Evolutionary conservation across 2,113 vertebrate species (phyloP).

Genomic region (Osmerus eperlanus): DNA sequence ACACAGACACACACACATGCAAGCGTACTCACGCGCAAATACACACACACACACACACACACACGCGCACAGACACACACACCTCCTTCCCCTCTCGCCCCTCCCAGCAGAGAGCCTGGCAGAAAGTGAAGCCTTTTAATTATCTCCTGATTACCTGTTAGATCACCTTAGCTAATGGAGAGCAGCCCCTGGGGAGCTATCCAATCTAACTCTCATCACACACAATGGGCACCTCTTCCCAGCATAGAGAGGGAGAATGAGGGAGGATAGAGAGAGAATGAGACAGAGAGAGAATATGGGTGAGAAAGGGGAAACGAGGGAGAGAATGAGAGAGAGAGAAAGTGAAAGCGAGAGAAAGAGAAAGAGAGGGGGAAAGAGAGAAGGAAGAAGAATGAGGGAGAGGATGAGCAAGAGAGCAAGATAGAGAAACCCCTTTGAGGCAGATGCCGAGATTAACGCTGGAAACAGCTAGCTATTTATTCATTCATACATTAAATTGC

Average conservation of each 20-base stretch:
- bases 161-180: conserved; percentile 82
- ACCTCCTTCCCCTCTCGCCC: conserved; percentile 50
- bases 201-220: conserved; percentile 80
- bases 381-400: conserved; percentile 25
- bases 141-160: conserved; percentile 84
- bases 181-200: conserved; percentile 75
- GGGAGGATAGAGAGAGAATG: background rate
- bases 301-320: background rate
- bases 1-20: too few species aligned
- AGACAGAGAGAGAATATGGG: background rate
- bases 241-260: conserved; percentile 54
- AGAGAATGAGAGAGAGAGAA: conserved; percentile 9
- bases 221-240: conserved; percentile 76
- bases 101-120: conserved; percentile 53
- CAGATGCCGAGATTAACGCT: conserved; percentile 73
- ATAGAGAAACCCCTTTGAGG: conserved; percentile 59
- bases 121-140: conserved; percentile 79
- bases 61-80: conserved; percentile 28
- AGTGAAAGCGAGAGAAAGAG: conserved; percentile 1
- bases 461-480: conserved; percentile 74
- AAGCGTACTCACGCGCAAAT: background rate
- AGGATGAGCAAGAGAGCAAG: background rate
- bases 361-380: conserved; percentile 25
- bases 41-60: conserved; percentile 17
- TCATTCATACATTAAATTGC: conserved; percentile 71